These are phyloP conservation scores for Sinosuthora webbiana DNA, from an alignment of 2,113 vertebrate species.

Conservation along the genomic window DNA sequence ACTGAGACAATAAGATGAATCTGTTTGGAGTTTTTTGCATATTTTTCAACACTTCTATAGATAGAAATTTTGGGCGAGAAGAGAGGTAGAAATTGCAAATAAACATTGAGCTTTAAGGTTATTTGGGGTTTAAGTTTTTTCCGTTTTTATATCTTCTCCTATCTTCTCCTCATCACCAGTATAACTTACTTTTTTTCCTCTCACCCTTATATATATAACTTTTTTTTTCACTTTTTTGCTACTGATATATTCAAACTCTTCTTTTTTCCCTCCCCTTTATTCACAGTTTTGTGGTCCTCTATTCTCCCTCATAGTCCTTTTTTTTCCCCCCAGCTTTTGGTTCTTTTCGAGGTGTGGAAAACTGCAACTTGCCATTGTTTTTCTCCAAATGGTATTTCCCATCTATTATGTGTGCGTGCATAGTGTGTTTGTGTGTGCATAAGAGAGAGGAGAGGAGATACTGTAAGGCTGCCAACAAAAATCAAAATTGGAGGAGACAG, in stretches of 20 bases:
- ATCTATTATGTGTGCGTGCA: not conserved
- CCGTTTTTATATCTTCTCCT: not conserved
- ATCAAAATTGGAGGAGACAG: conserved; percentile 60
- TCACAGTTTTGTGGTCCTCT: not conserved
- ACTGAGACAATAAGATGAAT: not conserved
- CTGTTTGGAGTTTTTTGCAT: not conserved
- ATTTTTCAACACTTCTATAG: not conserved
- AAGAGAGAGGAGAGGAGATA: conserved; percentile 15
- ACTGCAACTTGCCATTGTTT: not conserved
- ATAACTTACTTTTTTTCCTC: not conserved
- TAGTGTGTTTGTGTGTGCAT: not conserved
- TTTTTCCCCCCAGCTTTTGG: not conserved
- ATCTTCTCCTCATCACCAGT: not conserved
- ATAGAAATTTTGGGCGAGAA: not conserved
- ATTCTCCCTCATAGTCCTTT: not conserved
- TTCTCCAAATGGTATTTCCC: not conserved
- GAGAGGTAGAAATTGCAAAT: not conserved
- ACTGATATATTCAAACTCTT: not conserved
- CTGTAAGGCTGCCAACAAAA: conserved; percentile 49
- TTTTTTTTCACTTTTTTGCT: not conserved
- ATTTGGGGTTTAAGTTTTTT: not conserved
- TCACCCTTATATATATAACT: not conserved
- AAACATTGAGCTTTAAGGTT: not conserved
- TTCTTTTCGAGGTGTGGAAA: not conserved
- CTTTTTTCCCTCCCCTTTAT: not conserved